Evolutionary conservation across 2,888 invertebrate species (phyloP), one percentile per base, ranked within the genome.

Genomic region (Agonopterix subpropinquella): DNA sequence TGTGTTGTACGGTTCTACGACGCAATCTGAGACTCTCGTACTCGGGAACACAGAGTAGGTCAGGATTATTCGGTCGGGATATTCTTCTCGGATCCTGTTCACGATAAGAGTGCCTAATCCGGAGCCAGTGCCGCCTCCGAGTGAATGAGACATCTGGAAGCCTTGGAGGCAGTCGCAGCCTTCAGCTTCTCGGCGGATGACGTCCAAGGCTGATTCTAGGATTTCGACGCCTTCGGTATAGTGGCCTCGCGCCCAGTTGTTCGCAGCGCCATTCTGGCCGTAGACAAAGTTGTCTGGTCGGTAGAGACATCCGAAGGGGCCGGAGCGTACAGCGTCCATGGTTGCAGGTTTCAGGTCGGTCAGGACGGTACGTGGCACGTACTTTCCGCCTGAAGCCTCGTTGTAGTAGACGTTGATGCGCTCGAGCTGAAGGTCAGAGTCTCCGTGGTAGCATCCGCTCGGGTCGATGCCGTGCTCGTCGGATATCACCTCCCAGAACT

Each of bases 211-310:
- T 11, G 96, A 92, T 79, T 96, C 98, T 47, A 92, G 93, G 67
- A 93, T 90, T 82, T 93, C 97, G 49, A 91, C 96, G n/a, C 97
- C 97, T 83, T 97, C 97, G 13, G 97, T 97, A 83, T 97, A 97
- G 70, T 97, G 96, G n/a, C 97, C 89, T 54, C 82, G 68, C n/a
- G 89, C 84, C 89, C 89, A 89, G 73, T 89, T 89, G 60, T 89
- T 88, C 11, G 79, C 83, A 41, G 83, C 89, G 15, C 87, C 70
- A 44, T 75, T 77, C 49, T 84, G 81, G 7, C 92, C 94, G 63
- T 95, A 96, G 2, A 96, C 95, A 74, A 95, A 96, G 84, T 96
- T 97, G 77, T 96, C 96, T 8, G 96, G 96, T 48, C 96, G 90
- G 89, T 94, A 96, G 47, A 96, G 90, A 70, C 93, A 92, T 4